phyloP scores from a whole-genome alignment of 2,113 vertebrate genomes.

The Cephalopterus ornatus region DNA sequence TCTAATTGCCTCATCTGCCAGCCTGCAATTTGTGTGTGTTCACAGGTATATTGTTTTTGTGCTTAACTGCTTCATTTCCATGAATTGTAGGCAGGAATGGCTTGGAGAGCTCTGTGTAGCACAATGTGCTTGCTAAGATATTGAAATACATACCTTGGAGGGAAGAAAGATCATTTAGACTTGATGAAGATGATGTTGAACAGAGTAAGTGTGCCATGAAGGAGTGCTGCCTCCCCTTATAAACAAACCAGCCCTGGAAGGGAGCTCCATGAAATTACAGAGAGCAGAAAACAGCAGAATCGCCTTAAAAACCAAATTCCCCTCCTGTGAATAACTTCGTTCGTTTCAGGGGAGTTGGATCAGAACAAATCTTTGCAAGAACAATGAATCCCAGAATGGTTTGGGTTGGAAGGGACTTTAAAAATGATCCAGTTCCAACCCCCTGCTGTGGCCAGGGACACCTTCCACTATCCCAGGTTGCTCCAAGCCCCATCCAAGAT shows the following conservation, averaged over 20 bases:
- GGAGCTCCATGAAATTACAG: background rate
- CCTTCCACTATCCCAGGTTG: background rate
- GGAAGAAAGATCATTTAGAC: background rate
- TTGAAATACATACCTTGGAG: background rate
- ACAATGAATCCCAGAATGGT: rapidly evolving
- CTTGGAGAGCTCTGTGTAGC: background rate
- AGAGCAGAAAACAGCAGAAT: background rate
- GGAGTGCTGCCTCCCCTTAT: background rate
- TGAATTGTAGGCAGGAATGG: background rate
- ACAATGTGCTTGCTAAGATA: background rate
- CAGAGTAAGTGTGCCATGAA: background rate
- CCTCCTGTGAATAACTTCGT: background rate
- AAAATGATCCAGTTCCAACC: background rate
- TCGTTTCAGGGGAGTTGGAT: background rate
- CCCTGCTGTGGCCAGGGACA: background rate
- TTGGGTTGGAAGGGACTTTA: background rate
- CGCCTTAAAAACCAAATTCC: background rate
- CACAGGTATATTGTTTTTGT: conserved; percentile 42
- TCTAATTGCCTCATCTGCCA: conserved; percentile 42
- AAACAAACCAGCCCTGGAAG: background rate
- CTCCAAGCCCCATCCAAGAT: background rate
- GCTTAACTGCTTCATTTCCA: conserved; percentile 54
- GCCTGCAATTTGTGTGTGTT: background rate
- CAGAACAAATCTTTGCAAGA: background rate
- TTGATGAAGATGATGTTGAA: background rate